Evolutionary conservation across 2,888 invertebrate genomes (phyloP).

Genomic region (Callinectes sapidus): DNA sequence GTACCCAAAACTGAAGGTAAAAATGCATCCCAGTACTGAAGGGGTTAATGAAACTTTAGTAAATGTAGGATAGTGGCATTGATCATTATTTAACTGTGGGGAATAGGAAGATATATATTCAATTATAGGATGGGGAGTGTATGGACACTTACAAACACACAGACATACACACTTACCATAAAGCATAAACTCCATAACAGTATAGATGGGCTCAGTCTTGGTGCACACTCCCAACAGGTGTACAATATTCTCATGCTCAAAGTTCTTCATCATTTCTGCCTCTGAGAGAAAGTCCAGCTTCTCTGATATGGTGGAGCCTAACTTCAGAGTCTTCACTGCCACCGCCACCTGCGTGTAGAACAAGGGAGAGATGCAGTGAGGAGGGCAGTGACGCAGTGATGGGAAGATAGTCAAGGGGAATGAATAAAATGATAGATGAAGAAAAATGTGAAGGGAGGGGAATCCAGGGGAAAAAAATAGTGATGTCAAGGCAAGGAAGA

Average conservation of each 20-base stretch:
- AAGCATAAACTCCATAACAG: conserved; percentile 95
- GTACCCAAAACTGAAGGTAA: too few species aligned
- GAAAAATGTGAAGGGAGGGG: too few species aligned
- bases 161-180: conserved; percentile 80
- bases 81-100: too few species aligned
- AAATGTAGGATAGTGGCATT: too few species aligned
- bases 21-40: too few species aligned
- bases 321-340: conserved; percentile 91
- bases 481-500: too few species aligned
- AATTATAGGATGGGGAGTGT: too few species aligned
- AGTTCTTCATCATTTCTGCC: conserved; percentile 95
- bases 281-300: conserved; percentile 94
- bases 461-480: too few species aligned
- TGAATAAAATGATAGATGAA: too few species aligned
- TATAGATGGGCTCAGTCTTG: conserved; percentile 89
- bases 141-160: too few species aligned
- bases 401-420: background rate
- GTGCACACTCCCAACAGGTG: conserved; percentile 90
- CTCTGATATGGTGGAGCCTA: conserved; percentile 88
- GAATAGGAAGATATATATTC: too few species aligned
- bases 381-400: background rate
- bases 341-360: conserved; percentile 79
- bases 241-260: conserved; percentile 92
- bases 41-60: too few species aligned
- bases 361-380: background rate